Percentiles rank a stretch among this genome's conserved stretches.
Evolutionary conservation across 2,888 invertebrate species (phyloP).

Genomic region (Meta bourneti): DNA sequence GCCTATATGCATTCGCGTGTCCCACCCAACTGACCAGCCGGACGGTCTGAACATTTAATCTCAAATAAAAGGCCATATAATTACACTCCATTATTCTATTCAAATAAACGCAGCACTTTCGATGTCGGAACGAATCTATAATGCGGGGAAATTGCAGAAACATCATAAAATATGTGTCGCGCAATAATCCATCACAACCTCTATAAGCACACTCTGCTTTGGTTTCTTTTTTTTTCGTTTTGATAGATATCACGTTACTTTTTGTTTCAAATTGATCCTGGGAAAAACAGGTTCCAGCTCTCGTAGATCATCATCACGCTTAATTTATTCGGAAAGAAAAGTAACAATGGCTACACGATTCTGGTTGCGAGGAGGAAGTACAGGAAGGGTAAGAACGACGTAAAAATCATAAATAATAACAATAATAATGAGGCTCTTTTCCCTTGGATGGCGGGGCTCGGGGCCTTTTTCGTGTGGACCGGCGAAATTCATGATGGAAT

Average conservation of each 20-base stretch:
- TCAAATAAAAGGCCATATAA: neutral
- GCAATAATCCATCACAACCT: neutral
- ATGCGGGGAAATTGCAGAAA: neutral
- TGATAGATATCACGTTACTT: neutral
- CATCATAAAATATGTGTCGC: neutral
- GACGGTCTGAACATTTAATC: neutral
- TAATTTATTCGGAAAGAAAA: constrained; percentile 42
- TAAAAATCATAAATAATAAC: neutral
- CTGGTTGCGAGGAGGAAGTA: constrained; percentile 10
- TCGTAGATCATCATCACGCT: constrained; percentile 24
- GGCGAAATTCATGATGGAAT: neutral
- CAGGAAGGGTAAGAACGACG: neutral
- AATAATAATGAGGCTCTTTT: neutral
- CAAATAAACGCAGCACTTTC: neutral
- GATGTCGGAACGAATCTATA: neutral
- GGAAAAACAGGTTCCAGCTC: neutral
- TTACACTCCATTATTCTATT: neutral
- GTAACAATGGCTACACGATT: constrained; percentile 38
- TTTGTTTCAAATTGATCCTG: neutral
- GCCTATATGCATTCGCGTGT: neutral
- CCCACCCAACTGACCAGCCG: neutral
- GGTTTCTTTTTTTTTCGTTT: too few relatives aligned
- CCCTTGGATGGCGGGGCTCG: neutral
- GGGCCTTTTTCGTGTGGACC: neutral
- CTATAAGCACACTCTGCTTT: too few relatives aligned